Percentiles rank a stretch among this genome's conserved stretches.
Evolutionary conservation across 2,888 invertebrate genomes (phyloP).

Genomic region (Phlogophora meticulosa): DNA sequence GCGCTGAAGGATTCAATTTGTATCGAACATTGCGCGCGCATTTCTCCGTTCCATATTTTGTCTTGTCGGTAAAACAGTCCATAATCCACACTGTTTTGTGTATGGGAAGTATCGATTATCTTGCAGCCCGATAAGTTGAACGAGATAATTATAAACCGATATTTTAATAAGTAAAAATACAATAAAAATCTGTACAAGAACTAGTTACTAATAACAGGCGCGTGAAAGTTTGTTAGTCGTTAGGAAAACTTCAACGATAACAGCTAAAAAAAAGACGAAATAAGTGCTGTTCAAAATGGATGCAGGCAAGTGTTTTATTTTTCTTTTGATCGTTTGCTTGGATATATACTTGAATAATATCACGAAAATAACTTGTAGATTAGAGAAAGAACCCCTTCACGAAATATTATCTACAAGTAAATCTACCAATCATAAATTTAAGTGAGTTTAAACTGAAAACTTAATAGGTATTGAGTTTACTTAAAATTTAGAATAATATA

Average conservation of each 20-base stretch:
- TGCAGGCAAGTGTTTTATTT: slow-evolving; percentile 57
- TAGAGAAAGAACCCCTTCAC: background rate
- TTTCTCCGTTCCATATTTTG: slow-evolving; percentile 28
- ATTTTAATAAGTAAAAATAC: slow-evolving; percentile 26
- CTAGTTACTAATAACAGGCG: background rate
- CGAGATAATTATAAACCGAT: slow-evolving; percentile 68
- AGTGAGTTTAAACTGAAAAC: background rate
- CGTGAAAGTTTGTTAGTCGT: background rate
- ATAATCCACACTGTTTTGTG: slow-evolving; percentile 46
- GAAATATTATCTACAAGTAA: slow-evolving; percentile 1
- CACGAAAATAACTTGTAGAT: background rate
- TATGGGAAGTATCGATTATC: slow-evolving; percentile 38
- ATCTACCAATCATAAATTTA: too few species aligned
- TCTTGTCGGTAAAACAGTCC: slow-evolving; percentile 69
- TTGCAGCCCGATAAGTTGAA: slow-evolving; percentile 49
- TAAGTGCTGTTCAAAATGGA: slow-evolving; percentile 52
- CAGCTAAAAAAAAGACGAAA: background rate
- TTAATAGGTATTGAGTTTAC: background rate
- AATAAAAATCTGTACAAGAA: background rate
- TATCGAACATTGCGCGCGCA: slow-evolving; percentile 78
- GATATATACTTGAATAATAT: slow-evolving; percentile 36
- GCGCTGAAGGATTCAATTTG: slow-evolving; percentile 65
- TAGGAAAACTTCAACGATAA: background rate
- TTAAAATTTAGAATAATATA: background rate
- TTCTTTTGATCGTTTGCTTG: slow-evolving; percentile 61